Percentiles rank a stretch among this genome's conserved stretches.
phyloP scores from a whole-genome alignment of 2,113 vertebrate species.

The Clarias macrocephalus region DNA sequence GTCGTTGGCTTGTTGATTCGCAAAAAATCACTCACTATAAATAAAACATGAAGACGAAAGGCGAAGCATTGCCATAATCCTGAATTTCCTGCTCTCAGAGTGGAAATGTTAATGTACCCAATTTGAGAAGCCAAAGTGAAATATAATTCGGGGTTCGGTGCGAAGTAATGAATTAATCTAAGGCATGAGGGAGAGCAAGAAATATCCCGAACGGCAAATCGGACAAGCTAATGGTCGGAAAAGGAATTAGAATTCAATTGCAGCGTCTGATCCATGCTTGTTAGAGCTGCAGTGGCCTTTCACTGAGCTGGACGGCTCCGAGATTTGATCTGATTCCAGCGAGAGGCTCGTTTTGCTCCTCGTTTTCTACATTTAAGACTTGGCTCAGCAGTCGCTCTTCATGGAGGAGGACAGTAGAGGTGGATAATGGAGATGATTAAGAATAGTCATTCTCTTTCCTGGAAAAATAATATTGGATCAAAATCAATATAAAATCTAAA shows the following conservation, averaged over 20 bases:
- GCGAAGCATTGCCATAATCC: conserved; percentile 62
- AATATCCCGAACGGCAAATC: conserved; percentile 55
- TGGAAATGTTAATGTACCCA: conserved; percentile 64
- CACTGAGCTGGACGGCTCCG: conserved; percentile 59
- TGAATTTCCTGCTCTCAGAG: conserved; percentile 61
- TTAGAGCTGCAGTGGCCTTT: conserved; percentile 64
- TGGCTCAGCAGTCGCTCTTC: conserved; percentile 64
- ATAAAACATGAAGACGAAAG: conserved; percentile 74
- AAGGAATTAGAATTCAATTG: conserved; percentile 75
- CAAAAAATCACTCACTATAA: conserved; percentile 60
- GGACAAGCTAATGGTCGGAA: conserved; percentile 70
- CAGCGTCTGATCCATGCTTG: conserved; percentile 63
- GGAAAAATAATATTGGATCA: neutral
- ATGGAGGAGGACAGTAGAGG: conserved; percentile 32
- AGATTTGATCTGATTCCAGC: conserved; percentile 72
- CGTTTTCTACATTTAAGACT: conserved; percentile 70
- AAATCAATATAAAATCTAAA: too few species aligned
- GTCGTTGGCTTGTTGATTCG: conserved; percentile 67
- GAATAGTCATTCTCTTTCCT: neutral
- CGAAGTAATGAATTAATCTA: conserved; percentile 76
- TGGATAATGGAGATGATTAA: conserved; percentile 25
- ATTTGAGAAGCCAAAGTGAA: conserved; percentile 63
- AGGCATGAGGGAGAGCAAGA: conserved; percentile 56
- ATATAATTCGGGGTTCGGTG: conserved; percentile 70
- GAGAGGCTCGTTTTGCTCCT: conserved; percentile 74